Evolutionary conservation across 2,888 invertebrate genomes (phyloP), one percentile per base, ranked within the genome.

Genomic region (Mythimna albipuncta): DNA sequence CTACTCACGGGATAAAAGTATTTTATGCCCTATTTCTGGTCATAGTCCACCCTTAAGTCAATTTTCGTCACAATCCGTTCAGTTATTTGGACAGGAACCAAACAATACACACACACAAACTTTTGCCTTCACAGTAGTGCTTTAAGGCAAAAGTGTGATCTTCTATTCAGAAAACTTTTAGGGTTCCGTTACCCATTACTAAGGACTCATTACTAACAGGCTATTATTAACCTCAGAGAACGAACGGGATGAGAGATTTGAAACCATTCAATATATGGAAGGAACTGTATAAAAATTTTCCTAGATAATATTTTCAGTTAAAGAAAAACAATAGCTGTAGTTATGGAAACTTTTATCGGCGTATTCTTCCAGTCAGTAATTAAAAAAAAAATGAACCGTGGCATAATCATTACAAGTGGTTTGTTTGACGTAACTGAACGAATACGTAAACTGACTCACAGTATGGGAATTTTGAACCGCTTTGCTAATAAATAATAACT

Each of bases 381-480:
- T 58, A 9, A 55, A 21, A 66, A 21, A 66, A 74, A 54, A 74
- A 21, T 74, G 55, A 38, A 38, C 11, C 63, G 32, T 54, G n/a
- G 10, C 26, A 64, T 26, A 72, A 57, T 55, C 44, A 44, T 59
- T 16, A 10, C 32, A 63, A 19, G 16, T 16, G 0, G 52, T 19
- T 41, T 58, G 32, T 50, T 41, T 64, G 54, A 72, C 75, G 64
- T 78, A 72, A 58, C n/a, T 41, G n/a, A 0, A 41, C 13, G 52
- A 58, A 67, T n/a, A 26, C 26, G 26, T 26, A 26, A 47, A 19
- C 52, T 82, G 82, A 83, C 32, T 79, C 76, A 83, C 47, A 32
- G 9, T 63, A 58, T 50, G 65, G 77, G 77, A 70, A 74, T 77
- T 79, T 79, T 69, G 54, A 52, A 69, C 58, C 41, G 54, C 44